Percentiles rank a stretch among this genome's conserved stretches.
Conservation (phyloP, 2,113 vertebrate species). For the Anser brachyrhynchus region DNA sequence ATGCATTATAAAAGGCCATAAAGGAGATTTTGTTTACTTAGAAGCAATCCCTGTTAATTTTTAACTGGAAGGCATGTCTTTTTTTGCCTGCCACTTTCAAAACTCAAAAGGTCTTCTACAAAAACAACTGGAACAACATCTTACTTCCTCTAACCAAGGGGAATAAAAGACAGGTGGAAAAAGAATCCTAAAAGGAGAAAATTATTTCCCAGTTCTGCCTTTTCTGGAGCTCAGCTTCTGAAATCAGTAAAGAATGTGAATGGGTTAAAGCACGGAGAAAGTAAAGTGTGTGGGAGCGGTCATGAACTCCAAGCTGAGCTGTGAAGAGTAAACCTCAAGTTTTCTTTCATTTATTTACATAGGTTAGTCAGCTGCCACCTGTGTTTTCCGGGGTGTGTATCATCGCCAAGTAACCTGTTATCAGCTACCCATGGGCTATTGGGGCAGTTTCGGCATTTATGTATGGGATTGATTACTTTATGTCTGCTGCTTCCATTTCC, state of each 20-base stretch:
- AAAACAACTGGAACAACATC: not conserved
- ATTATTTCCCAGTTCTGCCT: not conserved
- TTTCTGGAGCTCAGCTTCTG: not conserved
- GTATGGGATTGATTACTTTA: not conserved
- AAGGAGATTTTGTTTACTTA: not conserved
- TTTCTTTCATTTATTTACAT: conserved; percentile 40
- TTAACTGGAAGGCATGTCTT: not conserved
- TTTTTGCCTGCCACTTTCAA: not conserved
- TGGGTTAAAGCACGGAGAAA: not conserved
- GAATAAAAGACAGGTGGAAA: not conserved
- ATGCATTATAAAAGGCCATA: not conserved
- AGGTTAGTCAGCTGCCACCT: not conserved
- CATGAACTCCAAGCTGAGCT: conserved; percentile 33
- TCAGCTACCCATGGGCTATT: not conserved
- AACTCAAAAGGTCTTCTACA: not conserved
- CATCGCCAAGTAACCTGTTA: not conserved
- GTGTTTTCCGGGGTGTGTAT: not conserved
- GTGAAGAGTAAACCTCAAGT: not conserved
- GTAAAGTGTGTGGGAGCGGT: not conserved
- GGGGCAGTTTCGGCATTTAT: conserved; percentile 14
- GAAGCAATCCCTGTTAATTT: not conserved
- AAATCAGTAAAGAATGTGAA: not conserved
- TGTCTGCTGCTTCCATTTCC: not conserved
- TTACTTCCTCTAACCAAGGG: not conserved
- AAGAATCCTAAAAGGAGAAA: not conserved